These are phyloP conservation scores for Calameuta idolon DNA, from an alignment of 2,888 invertebrate species.

Conservation along the genomic window DNA sequence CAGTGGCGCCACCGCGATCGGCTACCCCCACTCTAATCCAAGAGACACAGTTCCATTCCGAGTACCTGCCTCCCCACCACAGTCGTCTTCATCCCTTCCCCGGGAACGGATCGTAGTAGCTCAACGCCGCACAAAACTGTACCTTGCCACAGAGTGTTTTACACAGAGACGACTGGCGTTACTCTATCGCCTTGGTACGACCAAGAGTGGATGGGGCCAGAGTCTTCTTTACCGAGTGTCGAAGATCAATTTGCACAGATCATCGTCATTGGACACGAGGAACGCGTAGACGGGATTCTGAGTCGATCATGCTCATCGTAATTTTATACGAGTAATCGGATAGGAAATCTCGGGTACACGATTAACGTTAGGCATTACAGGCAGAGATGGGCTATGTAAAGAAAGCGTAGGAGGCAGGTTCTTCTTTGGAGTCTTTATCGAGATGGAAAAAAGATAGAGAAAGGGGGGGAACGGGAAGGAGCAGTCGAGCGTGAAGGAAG, in stretches of 20 bases:
- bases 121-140: neutral
- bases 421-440: neutral
- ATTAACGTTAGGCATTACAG: neutral
- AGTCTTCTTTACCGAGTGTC: neutral
- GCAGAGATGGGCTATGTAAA: neutral
- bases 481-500: slow-evolving; percentile 17
- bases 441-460: neutral
- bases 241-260: neutral
- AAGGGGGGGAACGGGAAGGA: slow-evolving; percentile 13
- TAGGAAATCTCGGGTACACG: neutral
- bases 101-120: neutral
- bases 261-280: neutral
- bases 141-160: neutral
- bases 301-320: neutral
- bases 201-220: neutral
- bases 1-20: slow-evolving; percentile 26
- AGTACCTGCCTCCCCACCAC: slow-evolving; percentile 17
- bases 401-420: neutral
- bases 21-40: slow-evolving; percentile 16
- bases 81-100: slow-evolving; percentile 29
- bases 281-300: neutral
- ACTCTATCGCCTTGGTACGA: neutral
- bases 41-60: neutral
- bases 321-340: neutral
- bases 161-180: neutral